Base-by-base conservation (phyloP, 2,113 vertebrate genomes). In the Melanostigma gelatinosum region DNA sequence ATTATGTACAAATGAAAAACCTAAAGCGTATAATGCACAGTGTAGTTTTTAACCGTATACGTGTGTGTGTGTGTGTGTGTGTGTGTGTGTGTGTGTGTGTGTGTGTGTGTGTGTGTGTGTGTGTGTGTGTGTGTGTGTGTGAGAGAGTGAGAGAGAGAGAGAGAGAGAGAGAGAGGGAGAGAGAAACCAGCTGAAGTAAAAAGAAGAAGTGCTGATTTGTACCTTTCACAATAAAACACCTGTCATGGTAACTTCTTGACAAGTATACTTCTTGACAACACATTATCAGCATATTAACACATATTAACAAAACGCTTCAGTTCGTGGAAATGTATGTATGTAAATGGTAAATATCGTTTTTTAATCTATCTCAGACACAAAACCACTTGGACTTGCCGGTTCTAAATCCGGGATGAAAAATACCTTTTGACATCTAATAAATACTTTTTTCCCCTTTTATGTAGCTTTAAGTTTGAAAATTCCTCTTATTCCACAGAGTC, bases 171-270 rank as follows among this genome's bases (percentile, higher is more conserved):
- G 44, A 34, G 34, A 34, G 34, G 6, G 34, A 34, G 34, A 34
- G 34, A 34, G 22, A 71, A 13, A 34, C 5, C 66, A 34, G 65
- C 18, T 15, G 66, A 8, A 36, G 20, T 52, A 50, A 20, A 67
- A n/a, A 22, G 29, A n/a, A 12, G 57, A 75, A 75, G 24, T 20
- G 42, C 34, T 16, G 16, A 22, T 24, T 70, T 64, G 6, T 50
- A 32, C 32, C 44, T 75, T 76, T 82, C 73, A 82, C 18, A 71
- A 72, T 77, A 82, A 82, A 77, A 62, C 11, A 1, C 12, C 2
- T 2, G 4, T 34, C 34, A 34, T 6, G 11, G 7, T 15, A 3
- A 15, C 16, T 55, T 24, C 12, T 4, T 1, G 0, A 24, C 11
- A 50, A 55, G n/a, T 55, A 24, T 11, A 55, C n/a, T 55, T 24